Evolutionary conservation across 2,888 invertebrate species (phyloP).

Genomic region (Molanna angustata): DNA sequence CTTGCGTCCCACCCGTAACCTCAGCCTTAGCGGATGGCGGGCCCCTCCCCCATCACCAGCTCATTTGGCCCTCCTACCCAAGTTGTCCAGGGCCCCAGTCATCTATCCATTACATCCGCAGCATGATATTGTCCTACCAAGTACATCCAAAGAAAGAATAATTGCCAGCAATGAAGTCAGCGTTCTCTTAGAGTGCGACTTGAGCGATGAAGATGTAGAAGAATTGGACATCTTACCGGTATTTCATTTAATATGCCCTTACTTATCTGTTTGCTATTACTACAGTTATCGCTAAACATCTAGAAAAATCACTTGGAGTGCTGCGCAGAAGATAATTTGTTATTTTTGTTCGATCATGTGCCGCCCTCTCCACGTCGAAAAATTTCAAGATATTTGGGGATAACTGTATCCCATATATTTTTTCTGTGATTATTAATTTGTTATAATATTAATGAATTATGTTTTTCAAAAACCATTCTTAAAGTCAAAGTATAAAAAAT

Average conservation of each 20-base stretch:
- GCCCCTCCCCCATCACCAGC: slow-evolving; percentile 30
- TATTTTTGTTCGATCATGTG: background rate
- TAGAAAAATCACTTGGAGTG: too few relatives aligned
- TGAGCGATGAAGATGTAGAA: slow-evolving; percentile 25
- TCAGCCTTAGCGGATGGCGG: slow-evolving; percentile 25
- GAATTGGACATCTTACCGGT: slow-evolving; percentile 28
- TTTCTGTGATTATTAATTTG: too few relatives aligned
- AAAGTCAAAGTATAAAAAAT: too few relatives aligned
- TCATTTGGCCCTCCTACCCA: slow-evolving; percentile 24
- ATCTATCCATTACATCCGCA: background rate
- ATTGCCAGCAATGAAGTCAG: slow-evolving; percentile 19
- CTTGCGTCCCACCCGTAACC: slow-evolving; percentile 37
- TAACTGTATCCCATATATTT: too few relatives aligned
- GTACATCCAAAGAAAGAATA: slow-evolving; percentile 17
- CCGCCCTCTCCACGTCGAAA: too few relatives aligned
- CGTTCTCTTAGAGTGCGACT: slow-evolving; percentile 27
- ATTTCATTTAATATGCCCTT: slow-evolving; percentile 5
- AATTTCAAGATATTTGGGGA: too few relatives aligned
- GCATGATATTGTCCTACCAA: slow-evolving; percentile 8
- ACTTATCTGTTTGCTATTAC: too few relatives aligned
- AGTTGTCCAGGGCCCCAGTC: slow-evolving; percentile 13
- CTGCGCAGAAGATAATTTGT: too few relatives aligned
- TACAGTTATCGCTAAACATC: too few relatives aligned
- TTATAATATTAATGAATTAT: too few relatives aligned
- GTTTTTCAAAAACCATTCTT: too few relatives aligned